Conservation (phyloP, 2,888 invertebrate species). For the Drosophila paramelanica region DNA sequence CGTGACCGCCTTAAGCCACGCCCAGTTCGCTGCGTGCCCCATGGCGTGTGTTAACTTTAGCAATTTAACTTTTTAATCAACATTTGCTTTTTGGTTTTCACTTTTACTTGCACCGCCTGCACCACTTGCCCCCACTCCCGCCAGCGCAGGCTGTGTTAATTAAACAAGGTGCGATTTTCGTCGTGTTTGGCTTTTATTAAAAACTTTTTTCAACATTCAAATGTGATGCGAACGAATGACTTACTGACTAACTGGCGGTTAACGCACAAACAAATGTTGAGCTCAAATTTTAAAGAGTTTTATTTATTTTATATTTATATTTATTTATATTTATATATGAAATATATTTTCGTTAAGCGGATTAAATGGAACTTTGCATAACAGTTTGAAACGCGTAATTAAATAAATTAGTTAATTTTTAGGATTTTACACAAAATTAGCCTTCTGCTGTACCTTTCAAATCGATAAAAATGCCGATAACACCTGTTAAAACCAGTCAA, state of each 20-base stretch:
- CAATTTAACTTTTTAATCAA: conserved; percentile 80
- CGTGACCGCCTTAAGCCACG: conserved; percentile 16
- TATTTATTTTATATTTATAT: not conserved
- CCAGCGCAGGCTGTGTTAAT: conserved; percentile 54
- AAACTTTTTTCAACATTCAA: conserved; percentile 51
- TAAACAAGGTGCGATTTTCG: conserved; percentile 64
- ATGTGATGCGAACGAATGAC: conserved; percentile 34
- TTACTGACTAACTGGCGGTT: conserved; percentile 22
- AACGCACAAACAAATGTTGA: conserved; percentile 8
- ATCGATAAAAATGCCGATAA: not conserved
- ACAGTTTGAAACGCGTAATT: too few relatives aligned
- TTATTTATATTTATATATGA: too few relatives aligned
- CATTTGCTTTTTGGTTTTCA: conserved; percentile 78
- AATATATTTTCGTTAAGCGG: too few relatives aligned
- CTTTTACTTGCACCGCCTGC: conserved; percentile 64
- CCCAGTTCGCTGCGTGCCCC: conserved; percentile 24
- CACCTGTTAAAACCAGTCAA: not conserved
- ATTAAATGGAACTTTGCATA: too few relatives aligned
- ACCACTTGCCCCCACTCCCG: conserved; percentile 8
- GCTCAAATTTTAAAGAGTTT: not conserved
- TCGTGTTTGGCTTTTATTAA: conserved; percentile 62
- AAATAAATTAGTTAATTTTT: not conserved
- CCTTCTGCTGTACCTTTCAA: too few relatives aligned
- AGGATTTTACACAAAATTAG: not conserved
- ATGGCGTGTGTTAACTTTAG: conserved; percentile 72